Percentiles rank a stretch among this genome's conserved stretches.
phyloP scores from a whole-genome alignment of 2,113 vertebrate genomes.

The Onychostruthus taczanowskii region DNA sequence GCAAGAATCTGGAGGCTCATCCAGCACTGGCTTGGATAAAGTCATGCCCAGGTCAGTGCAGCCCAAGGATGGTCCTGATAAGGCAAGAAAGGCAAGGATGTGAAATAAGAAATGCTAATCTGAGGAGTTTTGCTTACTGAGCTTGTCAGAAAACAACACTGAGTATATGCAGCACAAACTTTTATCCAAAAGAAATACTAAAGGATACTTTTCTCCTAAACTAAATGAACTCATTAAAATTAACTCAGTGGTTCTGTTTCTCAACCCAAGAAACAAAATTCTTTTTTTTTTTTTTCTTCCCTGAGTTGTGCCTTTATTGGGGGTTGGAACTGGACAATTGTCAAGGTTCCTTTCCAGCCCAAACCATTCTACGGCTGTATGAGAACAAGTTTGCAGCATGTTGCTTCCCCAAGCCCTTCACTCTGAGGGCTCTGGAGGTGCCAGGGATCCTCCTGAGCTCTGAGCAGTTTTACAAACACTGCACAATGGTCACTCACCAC shows the following conservation, averaged over 20 bases:
- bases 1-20: background rate
- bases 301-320: background rate
- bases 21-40: background rate
- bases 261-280: background rate
- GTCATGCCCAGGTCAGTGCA: background rate
- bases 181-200: background rate
- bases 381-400: background rate
- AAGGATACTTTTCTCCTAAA: background rate
- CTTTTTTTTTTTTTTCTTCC: background rate
- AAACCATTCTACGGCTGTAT: background rate
- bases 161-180: background rate
- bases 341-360: background rate
- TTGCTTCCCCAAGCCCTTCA: background rate
- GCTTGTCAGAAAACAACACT: background rate
- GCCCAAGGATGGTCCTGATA: background rate
- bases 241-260: background rate
- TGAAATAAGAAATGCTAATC: background rate
- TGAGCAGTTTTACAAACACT: background rate
- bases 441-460: background rate
- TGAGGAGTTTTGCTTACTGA: background rate
- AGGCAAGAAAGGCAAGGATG: background rate
- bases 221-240: background rate
- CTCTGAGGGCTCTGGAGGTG: background rate
- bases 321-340: rapidly evolving
- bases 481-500: background rate